Base-by-base conservation (phyloP, 2,888 invertebrate genomes). In the Campopleginae sp. region DNA sequence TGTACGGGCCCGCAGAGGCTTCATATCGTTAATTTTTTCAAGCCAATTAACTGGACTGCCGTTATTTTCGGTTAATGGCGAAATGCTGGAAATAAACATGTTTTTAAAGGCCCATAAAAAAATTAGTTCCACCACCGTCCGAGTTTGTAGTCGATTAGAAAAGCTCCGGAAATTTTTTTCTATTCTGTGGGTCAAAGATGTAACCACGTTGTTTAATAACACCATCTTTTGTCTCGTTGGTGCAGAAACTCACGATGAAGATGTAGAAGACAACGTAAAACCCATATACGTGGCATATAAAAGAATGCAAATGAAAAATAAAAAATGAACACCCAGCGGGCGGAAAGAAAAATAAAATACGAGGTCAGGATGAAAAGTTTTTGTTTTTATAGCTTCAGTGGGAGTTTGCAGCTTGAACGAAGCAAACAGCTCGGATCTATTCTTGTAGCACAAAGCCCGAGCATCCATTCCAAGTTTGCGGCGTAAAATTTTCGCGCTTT, bases 361-460 rank as follows among this genome's bases (percentile, higher is more conserved):
- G 71, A 78, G 85, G 80, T 80, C 72, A 79, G 71, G 70, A 75
- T 77, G 65, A 82, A 74, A 72, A 66, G 33, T 63, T 48, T 58
- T 54, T 27, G 38, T 72, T 31, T 63, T 46, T 38, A 38, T 38
- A 82, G 81, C 51, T 68, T 77, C 31, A n/a, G 17, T 46, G 19
- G 38, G 33, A 84, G 33, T 44, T 66, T 46, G 44, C 31, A 70
- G 48, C 48, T 80, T 79, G 75, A 63, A 65, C 48, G 85, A 76
- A 71, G 80, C 68, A 74, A 72, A 61, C 12, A 46, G n/a, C 63
- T 27, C 23, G 33, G 10, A 42, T 80, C 65, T 61, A 80, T 80
- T 84, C 63, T 76, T 38, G 51, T 84, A 42, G 6, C 54, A 80
- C 61, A 70, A 70, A 70, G 58, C 44, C 33, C 33, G 68, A 66